Evolutionary conservation across 2,888 invertebrate species (phyloP).

Genomic region (Parasteatoda lunata): DNA sequence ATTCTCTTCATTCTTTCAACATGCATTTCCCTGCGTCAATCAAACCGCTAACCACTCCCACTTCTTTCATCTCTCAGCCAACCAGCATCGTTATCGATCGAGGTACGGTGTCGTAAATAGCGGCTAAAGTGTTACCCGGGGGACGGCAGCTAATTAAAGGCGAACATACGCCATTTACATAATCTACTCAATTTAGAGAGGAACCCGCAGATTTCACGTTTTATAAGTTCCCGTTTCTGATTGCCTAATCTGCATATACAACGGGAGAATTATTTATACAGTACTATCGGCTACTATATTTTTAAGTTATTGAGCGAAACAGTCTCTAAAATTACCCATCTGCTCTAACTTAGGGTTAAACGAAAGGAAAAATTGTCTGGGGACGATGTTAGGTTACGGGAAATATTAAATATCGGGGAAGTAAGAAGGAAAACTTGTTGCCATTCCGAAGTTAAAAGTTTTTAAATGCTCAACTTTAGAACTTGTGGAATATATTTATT

Average conservation of each 20-base stretch:
- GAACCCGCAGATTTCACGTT: slow-evolving; percentile 64
- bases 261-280: slow-evolving; percentile 43
- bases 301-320: slow-evolving; percentile 44
- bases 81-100: slow-evolving; percentile 54
- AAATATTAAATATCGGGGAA: slow-evolving; percentile 37
- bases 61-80: slow-evolving; percentile 45
- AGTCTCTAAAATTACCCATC: slow-evolving; percentile 20
- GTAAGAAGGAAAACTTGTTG: slow-evolving; percentile 39
- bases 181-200: slow-evolving; percentile 63
- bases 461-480: slow-evolving; percentile 10
- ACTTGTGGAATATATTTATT: background rate
- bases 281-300: slow-evolving; percentile 35
- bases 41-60: slow-evolving; percentile 31
- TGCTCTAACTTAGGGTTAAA: slow-evolving; percentile 7
- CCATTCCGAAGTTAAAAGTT: slow-evolving; percentile 1
- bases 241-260: slow-evolving; percentile 57
- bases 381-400: slow-evolving; percentile 22
- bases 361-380: background rate
- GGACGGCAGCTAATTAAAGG: slow-evolving; percentile 53
- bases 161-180: slow-evolving; percentile 62
- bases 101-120: slow-evolving; percentile 49
- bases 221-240: slow-evolving; percentile 57
- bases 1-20: slow-evolving; percentile 9
- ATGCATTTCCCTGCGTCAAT: slow-evolving; percentile 46
- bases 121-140: slow-evolving; percentile 52